A percentile compares a stretch with the other conserved stretches of the same genome.
Evolutionary conservation across 2,113 vertebrate genomes (phyloP).

Genomic region (Zapus hudsonius): DNA sequence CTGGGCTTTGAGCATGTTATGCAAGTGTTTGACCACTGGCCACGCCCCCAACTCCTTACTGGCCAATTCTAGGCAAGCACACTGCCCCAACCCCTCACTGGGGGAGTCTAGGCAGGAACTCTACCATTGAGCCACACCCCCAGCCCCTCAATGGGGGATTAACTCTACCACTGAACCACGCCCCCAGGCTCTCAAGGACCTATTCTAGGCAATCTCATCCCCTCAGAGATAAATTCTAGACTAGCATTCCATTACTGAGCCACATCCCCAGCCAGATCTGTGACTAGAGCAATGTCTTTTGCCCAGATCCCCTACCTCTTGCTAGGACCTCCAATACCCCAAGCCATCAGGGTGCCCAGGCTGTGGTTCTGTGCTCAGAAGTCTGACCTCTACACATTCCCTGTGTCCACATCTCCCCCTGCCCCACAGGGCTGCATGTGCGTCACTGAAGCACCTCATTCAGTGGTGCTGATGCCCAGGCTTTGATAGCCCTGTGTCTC

Average conservation of each 20-base stretch:
- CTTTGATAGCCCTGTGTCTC: not conserved
- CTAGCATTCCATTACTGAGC: not conserved
- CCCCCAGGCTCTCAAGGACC: not conserved
- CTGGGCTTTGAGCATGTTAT: not conserved
- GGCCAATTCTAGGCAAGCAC: not conserved
- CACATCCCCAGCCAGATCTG: not conserved
- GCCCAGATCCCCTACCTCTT: not conserved
- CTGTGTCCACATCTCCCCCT: fast-evolving
- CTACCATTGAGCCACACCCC: not conserved
- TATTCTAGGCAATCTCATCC: not conserved
- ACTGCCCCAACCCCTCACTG: not conserved
- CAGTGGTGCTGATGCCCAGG: not conserved
- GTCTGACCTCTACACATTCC: not conserved
- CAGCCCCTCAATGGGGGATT: not conserved
- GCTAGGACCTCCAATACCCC: not conserved
- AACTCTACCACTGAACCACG: not conserved
- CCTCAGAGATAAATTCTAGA: not conserved
- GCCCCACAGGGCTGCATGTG: fast-evolving
- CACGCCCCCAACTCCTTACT: not conserved
- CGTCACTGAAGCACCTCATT: not conserved
- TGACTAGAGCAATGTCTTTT: not conserved
- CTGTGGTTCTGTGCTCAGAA: not conserved
- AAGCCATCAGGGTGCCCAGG: not conserved
- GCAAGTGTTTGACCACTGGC: too few species aligned
- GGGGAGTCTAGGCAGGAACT: not conserved